These are phyloP conservation scores for Creontiades dilutus DNA, from an alignment of 2,888 invertebrate species.

Conservation along the genomic window DNA sequence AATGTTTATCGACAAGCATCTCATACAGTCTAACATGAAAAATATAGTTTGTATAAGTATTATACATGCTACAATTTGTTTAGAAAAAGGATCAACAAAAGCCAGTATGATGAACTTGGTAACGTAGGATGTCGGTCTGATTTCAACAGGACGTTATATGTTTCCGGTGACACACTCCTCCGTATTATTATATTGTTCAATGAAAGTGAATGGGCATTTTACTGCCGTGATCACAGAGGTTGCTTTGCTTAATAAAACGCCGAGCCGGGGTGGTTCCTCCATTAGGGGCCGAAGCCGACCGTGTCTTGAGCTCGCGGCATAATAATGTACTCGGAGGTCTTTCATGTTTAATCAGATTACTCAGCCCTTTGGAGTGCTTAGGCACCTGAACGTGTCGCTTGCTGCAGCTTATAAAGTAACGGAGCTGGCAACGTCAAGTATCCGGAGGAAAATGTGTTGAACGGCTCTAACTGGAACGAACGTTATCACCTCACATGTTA, in stretches of 20 bases:
- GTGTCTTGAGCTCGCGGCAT: conserved; percentile 13
- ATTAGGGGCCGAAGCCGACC: conserved; percentile 20
- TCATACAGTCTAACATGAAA: no score
- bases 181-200: neutral
- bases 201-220: conserved; percentile 1
- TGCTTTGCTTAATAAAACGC: neutral
- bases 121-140: no score
- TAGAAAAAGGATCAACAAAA: no score
- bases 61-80: no score
- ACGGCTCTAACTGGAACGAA: no score
- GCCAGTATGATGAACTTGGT: no score
- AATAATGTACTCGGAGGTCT: neutral
- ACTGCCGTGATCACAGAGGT: conserved; percentile 4
- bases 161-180: neutral
- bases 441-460: no score
- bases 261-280: conserved; percentile 12
- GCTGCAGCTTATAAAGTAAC: no score
- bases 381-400: conserved; percentile 24
- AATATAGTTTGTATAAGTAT: no score
- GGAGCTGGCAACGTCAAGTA: no score
- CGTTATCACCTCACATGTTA: no score
- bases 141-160: neutral
- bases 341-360: conserved; percentile 27
- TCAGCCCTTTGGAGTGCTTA: conserved; percentile 25
- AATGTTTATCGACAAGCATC: no score